phyloP scores from a whole-genome alignment of 2,113 vertebrate species.

The Epinephelus moara region DNA sequence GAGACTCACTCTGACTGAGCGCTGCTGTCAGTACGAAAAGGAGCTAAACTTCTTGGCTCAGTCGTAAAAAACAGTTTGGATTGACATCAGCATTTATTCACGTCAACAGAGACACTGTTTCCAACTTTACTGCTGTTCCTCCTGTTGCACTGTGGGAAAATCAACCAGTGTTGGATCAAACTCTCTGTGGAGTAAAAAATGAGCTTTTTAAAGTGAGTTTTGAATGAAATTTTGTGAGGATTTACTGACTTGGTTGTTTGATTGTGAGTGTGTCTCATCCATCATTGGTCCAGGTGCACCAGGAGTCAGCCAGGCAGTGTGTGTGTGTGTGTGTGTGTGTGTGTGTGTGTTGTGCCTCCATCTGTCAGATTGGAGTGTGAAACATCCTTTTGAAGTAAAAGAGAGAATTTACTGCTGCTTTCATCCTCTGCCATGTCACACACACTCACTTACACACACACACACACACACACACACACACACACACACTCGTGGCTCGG shows the following conservation, averaged over 20 bases:
- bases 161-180: not conserved
- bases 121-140: too few species aligned
- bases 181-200: not conserved
- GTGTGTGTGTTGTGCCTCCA: conserved; percentile 6
- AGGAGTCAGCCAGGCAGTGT: not conserved
- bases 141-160: conserved; percentile 22
- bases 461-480: conserved; percentile 25
- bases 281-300: conserved; percentile 61
- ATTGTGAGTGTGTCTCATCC: conserved; percentile 24
- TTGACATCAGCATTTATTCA: not conserved
- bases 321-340: conserved; percentile 27
- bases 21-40: too few species aligned
- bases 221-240: conserved; percentile 12
- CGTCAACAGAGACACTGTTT: not conserved
- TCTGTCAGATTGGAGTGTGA: conserved; percentile 41
- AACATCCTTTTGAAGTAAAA: conserved; percentile 62
- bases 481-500: not conserved
- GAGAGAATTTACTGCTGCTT: conserved; percentile 60
- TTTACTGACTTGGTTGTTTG: conserved; percentile 11
- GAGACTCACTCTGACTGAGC: too few species aligned
- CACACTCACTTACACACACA: conserved; percentile 21
- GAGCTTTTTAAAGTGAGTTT: not conserved
- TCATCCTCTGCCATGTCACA: conserved; percentile 49
- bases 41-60: too few species aligned
- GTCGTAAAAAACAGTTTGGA: not conserved